Percentiles rank a stretch among this genome's conserved stretches.
phyloP scores from a whole-genome alignment of 2,797 vertebrate species.

The Cyclura pinguis region DNA sequence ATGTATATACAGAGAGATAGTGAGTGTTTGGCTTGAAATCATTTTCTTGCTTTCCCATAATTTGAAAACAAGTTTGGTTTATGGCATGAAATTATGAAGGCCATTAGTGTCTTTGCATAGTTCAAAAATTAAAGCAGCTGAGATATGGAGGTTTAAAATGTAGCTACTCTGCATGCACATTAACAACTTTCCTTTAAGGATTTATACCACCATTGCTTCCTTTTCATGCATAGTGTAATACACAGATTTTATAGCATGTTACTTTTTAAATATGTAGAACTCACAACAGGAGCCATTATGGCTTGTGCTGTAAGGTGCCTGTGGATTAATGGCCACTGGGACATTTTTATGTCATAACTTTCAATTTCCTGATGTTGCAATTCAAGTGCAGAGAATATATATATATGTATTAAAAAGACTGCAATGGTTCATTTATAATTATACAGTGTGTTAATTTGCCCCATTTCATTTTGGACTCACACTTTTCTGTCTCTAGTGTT shows the following conservation, averaged over 20 bases:
- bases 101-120: slow-evolving; percentile 49
- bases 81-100: slow-evolving; percentile 28
- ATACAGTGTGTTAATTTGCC: background rate
- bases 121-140: slow-evolving; percentile 50
- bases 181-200: slow-evolving; percentile 45
- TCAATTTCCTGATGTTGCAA: slow-evolving; percentile 13
- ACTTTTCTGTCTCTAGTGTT: background rate
- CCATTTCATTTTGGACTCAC: background rate
- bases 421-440: background rate
- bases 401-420: background rate
- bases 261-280: slow-evolving; percentile 41
- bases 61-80: slow-evolving; percentile 49
- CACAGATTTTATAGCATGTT: slow-evolving; percentile 30
- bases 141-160: slow-evolving; percentile 49
- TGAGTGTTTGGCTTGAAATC: slow-evolving; percentile 25
- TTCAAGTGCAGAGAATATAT: slow-evolving; percentile 19
- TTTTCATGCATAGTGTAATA: slow-evolving; percentile 15
- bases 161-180: background rate
- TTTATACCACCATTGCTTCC: slow-evolving; percentile 44
- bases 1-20: background rate
- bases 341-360: slow-evolving; percentile 33
- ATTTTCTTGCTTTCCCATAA: slow-evolving; percentile 10
- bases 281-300: slow-evolving; percentile 33
- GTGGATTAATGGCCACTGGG: slow-evolving; percentile 26
- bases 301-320: slow-evolving; percentile 17